These are phyloP conservation scores for Xerus rutilus DNA, from an alignment of 2,797 vertebrate species.

Conservation along the genomic window DNA sequence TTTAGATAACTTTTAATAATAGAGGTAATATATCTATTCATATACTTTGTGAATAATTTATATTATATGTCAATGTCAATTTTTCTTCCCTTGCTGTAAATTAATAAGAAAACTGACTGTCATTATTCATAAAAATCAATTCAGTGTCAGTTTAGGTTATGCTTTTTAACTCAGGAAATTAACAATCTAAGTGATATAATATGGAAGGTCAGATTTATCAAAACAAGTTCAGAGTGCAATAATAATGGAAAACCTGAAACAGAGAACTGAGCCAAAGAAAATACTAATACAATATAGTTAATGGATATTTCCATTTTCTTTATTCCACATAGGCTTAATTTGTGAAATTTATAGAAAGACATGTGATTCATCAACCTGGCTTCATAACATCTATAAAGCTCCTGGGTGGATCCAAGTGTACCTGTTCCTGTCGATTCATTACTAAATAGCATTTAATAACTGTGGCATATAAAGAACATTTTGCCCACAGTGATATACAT, in stretches of 20 bases:
- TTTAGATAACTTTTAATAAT: constrained; percentile 59
- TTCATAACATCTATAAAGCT: constrained; percentile 90
- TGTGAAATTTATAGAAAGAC: constrained; percentile 91
- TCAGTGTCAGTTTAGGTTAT: constrained; percentile 47
- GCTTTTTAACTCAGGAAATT: constrained; percentile 66
- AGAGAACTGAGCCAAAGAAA: constrained; percentile 68
- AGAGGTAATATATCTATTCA: constrained; percentile 50
- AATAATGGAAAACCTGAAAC: constrained; percentile 2
- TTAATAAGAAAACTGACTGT: constrained; percentile 73
- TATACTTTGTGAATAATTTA: constrained; percentile 16
- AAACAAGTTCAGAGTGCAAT: neutral
- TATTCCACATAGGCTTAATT: constrained; percentile 83
- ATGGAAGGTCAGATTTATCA: constrained; percentile 15
- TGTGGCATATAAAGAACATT: neutral
- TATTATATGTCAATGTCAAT: constrained; percentile 69
- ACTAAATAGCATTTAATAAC: constrained; percentile 85
- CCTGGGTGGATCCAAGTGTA: constrained; percentile 86
- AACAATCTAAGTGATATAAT: constrained; percentile 49
- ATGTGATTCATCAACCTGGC: constrained; percentile 89
- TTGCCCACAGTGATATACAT: constrained; percentile 34
- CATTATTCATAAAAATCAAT: constrained; percentile 64
- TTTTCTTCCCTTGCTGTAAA: constrained; percentile 73
- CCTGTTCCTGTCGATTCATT: constrained; percentile 87
- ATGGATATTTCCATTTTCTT: constrained; percentile 30
- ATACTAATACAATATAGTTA: constrained; percentile 65